Evolutionary conservation across 2,888 invertebrate species (phyloP).

Genomic region (Sesamia inferens): DNA sequence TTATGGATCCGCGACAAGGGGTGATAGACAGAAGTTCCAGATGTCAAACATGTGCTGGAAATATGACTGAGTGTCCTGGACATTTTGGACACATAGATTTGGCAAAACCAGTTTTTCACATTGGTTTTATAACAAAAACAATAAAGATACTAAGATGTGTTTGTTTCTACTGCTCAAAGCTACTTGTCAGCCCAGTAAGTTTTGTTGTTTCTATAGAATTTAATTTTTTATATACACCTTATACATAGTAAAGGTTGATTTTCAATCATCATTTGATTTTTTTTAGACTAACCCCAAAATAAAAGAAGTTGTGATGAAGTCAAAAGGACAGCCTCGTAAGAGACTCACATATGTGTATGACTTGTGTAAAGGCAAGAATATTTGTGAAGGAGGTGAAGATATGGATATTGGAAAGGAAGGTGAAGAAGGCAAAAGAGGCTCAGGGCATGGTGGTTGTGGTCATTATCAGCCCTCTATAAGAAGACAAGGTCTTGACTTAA

Average conservation of each 20-base stretch:
- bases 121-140: conserved; percentile 99
- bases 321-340: conserved; percentile 98
- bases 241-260: conserved; percentile 2
- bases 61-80: conserved; percentile 99
- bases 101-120: conserved; percentile 99
- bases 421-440: conserved; percentile 90
- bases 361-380: conserved; percentile 98
- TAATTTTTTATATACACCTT: not conserved
- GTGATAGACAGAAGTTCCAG: conserved; percentile 98
- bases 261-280: conserved; percentile 20
- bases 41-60: conserved; percentile 99
- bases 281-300: conserved; percentile 96
- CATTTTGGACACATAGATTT: conserved; percentile 99
- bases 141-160: conserved; percentile 99
- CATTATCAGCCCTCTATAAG: conserved; percentile 98
- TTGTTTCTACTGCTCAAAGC: conserved; percentile 99
- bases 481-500: conserved; percentile 96
- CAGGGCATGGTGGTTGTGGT: conserved; percentile 98
- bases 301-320: conserved; percentile 98
- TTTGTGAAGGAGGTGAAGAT: conserved; percentile 99
- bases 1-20: conserved; percentile 99
- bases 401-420: conserved; percentile 97
- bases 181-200: conserved; percentile 98
- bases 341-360: conserved; percentile 98
- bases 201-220: conserved; percentile 10